These are phyloP conservation scores for Oncorhynchus keta DNA, from an alignment of 2,113 vertebrate species.

Conservation along the genomic window DNA sequence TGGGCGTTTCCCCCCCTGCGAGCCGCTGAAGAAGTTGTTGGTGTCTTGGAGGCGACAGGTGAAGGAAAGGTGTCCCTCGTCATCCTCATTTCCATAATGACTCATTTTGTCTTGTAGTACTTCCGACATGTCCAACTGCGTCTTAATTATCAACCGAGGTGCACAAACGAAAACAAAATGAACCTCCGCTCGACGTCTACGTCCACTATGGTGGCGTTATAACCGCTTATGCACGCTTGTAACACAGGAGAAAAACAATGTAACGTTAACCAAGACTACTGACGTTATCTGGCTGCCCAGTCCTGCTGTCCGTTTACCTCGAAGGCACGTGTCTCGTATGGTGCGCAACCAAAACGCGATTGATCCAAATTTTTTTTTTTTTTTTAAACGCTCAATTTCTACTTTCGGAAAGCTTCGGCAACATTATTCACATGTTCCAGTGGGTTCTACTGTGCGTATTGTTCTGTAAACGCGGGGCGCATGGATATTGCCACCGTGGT, in stretches of 20 bases:
- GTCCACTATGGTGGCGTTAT: slow-evolving; percentile 22
- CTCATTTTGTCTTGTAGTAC: slow-evolving; percentile 95
- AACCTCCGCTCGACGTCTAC: slow-evolving; percentile 34
- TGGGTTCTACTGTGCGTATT: slow-evolving; percentile 37
- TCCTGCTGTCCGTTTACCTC: slow-evolving; percentile 59
- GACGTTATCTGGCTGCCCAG: slow-evolving; percentile 28
- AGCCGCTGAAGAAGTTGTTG: slow-evolving; percentile 92
- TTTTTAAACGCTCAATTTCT: slow-evolving; percentile 57
- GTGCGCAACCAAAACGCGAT: slow-evolving; percentile 47
- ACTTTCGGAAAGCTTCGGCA: slow-evolving; percentile 40
- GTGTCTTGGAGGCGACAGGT: slow-evolving; percentile 97
- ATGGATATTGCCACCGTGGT: slow-evolving; percentile 9
- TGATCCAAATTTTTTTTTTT: neutral
- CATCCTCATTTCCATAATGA: slow-evolving; percentile 88
- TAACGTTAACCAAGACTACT: slow-evolving; percentile 35
- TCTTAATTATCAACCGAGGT: slow-evolving; percentile 56
- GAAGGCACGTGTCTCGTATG: slow-evolving; percentile 66
- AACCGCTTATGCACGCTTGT: neutral
- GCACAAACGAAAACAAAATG: slow-evolving; percentile 42
- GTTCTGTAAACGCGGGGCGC: slow-evolving; percentile 57
- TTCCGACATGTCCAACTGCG: slow-evolving; percentile 86
- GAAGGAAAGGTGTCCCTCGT: slow-evolving; percentile 92
- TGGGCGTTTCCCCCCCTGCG: slow-evolving; percentile 88
- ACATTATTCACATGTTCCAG: slow-evolving; percentile 55
- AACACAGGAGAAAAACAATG: slow-evolving; percentile 24